phyloP scores from a whole-genome alignment of 2,888 invertebrate species.

The Phyllotreta cruciferae region DNA sequence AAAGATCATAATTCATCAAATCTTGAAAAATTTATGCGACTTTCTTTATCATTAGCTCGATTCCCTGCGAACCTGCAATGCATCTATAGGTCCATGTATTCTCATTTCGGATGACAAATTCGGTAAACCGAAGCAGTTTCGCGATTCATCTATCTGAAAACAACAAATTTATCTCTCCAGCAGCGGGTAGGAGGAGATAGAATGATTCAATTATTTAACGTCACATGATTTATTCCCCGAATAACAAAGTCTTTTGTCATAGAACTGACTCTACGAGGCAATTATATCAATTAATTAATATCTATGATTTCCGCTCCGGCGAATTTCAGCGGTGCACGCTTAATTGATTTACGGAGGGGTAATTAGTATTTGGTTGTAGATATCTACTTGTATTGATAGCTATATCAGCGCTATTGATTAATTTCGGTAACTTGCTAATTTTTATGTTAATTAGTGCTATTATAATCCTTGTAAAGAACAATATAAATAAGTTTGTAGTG shows the following conservation, averaged over 20 bases:
- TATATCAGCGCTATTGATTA: too few relatives aligned
- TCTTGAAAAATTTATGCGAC: too few relatives aligned
- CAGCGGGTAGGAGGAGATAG: slow-evolving; percentile 21
- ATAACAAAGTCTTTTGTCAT: slow-evolving; percentile 30
- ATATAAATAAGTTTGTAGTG: too few relatives aligned
- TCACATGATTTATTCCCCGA: slow-evolving; percentile 27
- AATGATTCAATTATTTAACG: slow-evolving; percentile 32
- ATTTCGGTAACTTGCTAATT: too few relatives aligned
- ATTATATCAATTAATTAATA: slow-evolving; percentile 28
- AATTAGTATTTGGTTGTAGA: too few relatives aligned
- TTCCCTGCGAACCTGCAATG: too few relatives aligned
- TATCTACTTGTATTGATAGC: too few relatives aligned
- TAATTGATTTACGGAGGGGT: too few relatives aligned
- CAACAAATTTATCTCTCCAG: slow-evolving; percentile 24
- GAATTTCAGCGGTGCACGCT: not conserved
- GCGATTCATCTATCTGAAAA: slow-evolving; percentile 23
- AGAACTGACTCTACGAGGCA: slow-evolving; percentile 20
- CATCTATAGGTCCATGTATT: slow-evolving; percentile 6
- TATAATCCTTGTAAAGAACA: too few relatives aligned
- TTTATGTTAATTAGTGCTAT: too few relatives aligned
- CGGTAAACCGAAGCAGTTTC: slow-evolving; percentile 24
- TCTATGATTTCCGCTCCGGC: slow-evolving; percentile 13
- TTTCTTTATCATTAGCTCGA: too few relatives aligned
- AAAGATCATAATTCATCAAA: too few relatives aligned
- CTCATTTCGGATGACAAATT: slow-evolving; percentile 22